Percentiles rank a stretch among this genome's conserved stretches.
Conservation (phyloP, 2,797 vertebrate species). For the Dallia pectoralis region DNA sequence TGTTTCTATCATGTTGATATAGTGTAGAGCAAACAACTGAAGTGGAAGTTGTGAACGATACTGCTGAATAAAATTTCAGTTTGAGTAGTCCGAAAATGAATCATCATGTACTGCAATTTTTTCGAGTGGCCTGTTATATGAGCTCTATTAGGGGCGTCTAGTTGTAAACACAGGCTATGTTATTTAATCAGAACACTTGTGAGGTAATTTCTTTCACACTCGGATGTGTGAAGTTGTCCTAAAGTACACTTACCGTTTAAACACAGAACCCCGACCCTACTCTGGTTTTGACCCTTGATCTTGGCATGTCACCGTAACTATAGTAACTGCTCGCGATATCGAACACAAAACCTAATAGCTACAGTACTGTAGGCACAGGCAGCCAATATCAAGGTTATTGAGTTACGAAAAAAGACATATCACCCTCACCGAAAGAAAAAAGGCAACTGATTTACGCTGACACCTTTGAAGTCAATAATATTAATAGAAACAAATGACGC, state of each 20-base stretch:
- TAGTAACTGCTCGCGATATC: not conserved
- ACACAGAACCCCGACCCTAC: not conserved
- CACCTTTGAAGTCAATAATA: too few species aligned
- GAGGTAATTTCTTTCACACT: constrained; percentile 2
- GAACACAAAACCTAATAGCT: too few species aligned
- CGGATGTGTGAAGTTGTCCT: constrained; percentile 11
- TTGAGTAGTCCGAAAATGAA: constrained; percentile 14
- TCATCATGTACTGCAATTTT: constrained; percentile 28
- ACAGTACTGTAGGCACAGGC: too few species aligned
- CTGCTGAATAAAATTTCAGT: too few species aligned
- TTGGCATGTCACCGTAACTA: not conserved
- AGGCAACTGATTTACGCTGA: not conserved
- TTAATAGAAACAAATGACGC: too few species aligned
- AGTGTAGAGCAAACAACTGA: not conserved
- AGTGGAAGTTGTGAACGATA: too few species aligned
- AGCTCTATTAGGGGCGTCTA: constrained; percentile 26
- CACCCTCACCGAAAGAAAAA: not conserved
- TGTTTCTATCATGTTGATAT: not conserved
- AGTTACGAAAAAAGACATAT: too few species aligned
- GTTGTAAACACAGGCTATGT: constrained; percentile 21
- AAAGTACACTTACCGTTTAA: not conserved
- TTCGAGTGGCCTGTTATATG: constrained; percentile 27
- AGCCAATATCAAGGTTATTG: too few species aligned
- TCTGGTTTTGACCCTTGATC: not conserved
- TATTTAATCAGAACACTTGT: constrained; percentile 27